These are phyloP conservation scores for Drosophila anceps DNA, from an alignment of 2,888 invertebrate genomes.

Conservation along the genomic window DNA sequence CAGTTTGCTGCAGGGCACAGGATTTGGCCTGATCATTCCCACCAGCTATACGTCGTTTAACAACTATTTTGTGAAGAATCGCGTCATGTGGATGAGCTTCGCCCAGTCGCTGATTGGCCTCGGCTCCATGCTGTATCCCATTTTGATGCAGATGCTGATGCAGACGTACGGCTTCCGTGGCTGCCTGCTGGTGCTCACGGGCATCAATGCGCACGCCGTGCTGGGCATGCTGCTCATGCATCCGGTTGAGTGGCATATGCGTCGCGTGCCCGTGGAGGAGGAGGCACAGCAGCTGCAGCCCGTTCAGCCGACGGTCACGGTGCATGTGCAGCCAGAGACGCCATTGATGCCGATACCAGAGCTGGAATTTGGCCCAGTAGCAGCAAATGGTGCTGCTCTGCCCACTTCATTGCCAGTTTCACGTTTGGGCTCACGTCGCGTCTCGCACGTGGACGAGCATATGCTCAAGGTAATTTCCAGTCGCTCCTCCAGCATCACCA, in stretches of 20 bases:
- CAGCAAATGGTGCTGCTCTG: neutral
- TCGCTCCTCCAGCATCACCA: constrained; percentile 83
- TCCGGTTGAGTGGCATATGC: constrained; percentile 90
- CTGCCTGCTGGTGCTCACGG: constrained; percentile 89
- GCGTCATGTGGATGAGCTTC: constrained; percentile 90
- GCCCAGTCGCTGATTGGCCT: constrained; percentile 90
- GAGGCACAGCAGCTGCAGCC: constrained; percentile 71
- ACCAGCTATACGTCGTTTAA: constrained; percentile 91
- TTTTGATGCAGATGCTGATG: constrained; percentile 88
- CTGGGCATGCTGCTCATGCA: constrained; percentile 90
- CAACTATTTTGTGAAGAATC: constrained; percentile 89
- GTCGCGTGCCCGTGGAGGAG: constrained; percentile 82
- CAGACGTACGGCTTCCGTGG: constrained; percentile 90
- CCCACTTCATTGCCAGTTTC: constrained; percentile 23
- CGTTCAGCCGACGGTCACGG: constrained; percentile 31
- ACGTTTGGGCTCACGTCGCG: constrained; percentile 43
- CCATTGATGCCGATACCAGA: constrained; percentile 43
- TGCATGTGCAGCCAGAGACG: constrained; percentile 68
- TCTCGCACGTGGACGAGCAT: constrained; percentile 62
- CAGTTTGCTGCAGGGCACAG: constrained; percentile 89
- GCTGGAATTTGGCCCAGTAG: constrained; percentile 22
- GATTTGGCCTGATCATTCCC: constrained; percentile 91
- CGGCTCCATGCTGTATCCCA: constrained; percentile 89
- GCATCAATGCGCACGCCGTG: constrained; percentile 88
- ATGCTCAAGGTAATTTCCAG: constrained; percentile 57